phyloP scores from a whole-genome alignment of 35 echinoderm and acorn worm species.

The Heliocidaris erythrogramma region DNA sequence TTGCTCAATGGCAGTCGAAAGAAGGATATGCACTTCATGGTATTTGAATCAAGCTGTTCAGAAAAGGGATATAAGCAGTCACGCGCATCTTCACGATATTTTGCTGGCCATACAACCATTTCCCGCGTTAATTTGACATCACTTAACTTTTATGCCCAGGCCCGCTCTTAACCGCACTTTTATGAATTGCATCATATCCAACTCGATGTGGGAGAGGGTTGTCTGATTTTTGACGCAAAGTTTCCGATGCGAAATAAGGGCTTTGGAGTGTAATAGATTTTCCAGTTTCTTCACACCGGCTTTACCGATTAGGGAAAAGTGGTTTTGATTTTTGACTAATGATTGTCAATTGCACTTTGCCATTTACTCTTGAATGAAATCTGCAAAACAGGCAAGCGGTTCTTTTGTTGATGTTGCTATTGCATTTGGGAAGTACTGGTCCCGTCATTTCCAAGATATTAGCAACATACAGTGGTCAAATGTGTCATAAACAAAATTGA shows the following conservation, averaged over 20 bases:
- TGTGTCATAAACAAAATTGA: not conserved
- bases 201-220: not conserved
- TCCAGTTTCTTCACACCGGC: not conserved
- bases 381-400: no score
- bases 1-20: not conserved
- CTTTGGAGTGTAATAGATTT: not conserved
- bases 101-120: not conserved
- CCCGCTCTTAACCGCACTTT: not conserved
- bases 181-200: not conserved
- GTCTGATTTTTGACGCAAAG: not conserved
- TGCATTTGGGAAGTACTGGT: not conserved
- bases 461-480: not conserved
- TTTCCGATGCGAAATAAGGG: not conserved
- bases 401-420: not conserved
- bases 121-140: not conserved
- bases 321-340: not conserved
- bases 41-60: not conserved
- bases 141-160: constrained; percentile 1
- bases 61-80: not conserved
- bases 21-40: not conserved
- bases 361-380: not conserved
- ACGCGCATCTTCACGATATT: not conserved
- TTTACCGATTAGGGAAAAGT: not conserved
- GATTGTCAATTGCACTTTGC: not conserved
- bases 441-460: no score